These are phyloP conservation scores for Setipinna tenuifilis DNA, from an alignment of 2,797 vertebrate species.

Conservation along the genomic window DNA sequence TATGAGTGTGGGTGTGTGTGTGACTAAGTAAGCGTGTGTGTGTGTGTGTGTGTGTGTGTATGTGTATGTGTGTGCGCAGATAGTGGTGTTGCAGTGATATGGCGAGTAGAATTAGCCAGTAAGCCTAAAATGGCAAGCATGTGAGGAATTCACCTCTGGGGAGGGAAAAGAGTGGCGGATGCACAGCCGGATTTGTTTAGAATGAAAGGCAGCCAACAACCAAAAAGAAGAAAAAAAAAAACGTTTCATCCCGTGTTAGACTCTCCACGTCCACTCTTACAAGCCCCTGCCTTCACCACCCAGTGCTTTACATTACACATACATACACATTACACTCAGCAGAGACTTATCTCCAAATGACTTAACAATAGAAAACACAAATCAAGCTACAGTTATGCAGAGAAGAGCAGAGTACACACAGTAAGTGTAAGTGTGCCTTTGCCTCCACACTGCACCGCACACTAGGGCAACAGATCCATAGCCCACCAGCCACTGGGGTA, in stretches of 20 bases:
- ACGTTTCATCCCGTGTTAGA: slow-evolving; percentile 36
- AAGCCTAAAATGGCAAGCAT: slow-evolving; percentile 37
- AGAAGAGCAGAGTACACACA: too few relatives aligned
- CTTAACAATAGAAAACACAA: too few relatives aligned
- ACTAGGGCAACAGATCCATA: too few relatives aligned
- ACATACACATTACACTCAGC: too few relatives aligned
- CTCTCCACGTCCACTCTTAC: neutral
- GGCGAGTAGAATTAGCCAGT: slow-evolving; percentile 24
- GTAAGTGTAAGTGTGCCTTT: too few relatives aligned
- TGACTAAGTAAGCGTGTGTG: neutral
- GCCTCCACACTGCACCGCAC: too few relatives aligned
- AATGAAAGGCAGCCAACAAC: slow-evolving; percentile 30
- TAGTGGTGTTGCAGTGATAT: neutral
- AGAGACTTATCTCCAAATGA: too few relatives aligned
- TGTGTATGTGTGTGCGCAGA: neutral
- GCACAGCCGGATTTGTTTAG: slow-evolving; percentile 43
- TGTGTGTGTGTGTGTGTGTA: neutral
- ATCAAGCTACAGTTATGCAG: too few relatives aligned
- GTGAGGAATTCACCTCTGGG: slow-evolving; percentile 48
- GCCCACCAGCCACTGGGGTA: too few relatives aligned
- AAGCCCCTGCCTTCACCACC: neutral
- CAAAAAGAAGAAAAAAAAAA: neutral
- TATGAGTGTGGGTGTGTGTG: neutral
- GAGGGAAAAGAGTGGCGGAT: slow-evolving; percentile 27
- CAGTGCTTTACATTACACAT: too few relatives aligned